Evolutionary conservation across 1,140 invertebrate genomes (phyloP).

Genomic region (Penaeus chinensis): DNA sequence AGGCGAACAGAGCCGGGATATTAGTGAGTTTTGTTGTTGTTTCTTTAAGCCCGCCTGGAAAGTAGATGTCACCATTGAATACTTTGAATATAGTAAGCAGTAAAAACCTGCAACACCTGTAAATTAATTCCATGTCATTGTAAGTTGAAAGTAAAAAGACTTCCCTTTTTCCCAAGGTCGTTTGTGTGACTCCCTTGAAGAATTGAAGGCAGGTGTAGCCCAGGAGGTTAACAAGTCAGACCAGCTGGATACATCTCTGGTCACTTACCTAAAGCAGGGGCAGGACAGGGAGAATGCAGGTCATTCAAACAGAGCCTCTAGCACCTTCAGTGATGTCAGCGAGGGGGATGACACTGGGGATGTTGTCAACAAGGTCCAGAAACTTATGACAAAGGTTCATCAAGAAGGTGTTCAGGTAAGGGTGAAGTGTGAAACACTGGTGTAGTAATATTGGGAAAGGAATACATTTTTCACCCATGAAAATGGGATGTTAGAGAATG

Average conservation of each 20-base stretch:
- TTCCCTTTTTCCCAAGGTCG: conserved; percentile 4
- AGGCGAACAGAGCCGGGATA: neutral
- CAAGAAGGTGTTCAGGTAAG: conserved; percentile 43
- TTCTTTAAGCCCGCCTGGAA: no score
- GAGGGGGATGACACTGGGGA: conserved; percentile 28
- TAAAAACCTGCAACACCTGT: no score
- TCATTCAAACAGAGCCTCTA: conserved; percentile 36
- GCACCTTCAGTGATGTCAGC: conserved; percentile 35
- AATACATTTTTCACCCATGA: neutral
- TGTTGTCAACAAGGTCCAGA: conserved; percentile 31
- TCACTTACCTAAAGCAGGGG: conserved; percentile 2
- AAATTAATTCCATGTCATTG: no score
- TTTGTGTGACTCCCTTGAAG: conserved; percentile 43
- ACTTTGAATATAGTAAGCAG: no score
- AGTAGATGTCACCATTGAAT: no score
- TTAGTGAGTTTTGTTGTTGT: no score
- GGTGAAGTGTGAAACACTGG: neutral
- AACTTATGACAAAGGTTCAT: conserved; percentile 42
- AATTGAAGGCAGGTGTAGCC: conserved; percentile 15
- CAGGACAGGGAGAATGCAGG: neutral
- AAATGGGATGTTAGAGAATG: no score
- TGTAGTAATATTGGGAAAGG: neutral
- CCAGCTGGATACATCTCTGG: conserved; percentile 30
- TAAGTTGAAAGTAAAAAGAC: neutral
- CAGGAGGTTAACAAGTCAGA: conserved; percentile 27